Base-by-base conservation (phyloP, 1,140 invertebrate genomes). In the Drosophila subpulchrella region DNA sequence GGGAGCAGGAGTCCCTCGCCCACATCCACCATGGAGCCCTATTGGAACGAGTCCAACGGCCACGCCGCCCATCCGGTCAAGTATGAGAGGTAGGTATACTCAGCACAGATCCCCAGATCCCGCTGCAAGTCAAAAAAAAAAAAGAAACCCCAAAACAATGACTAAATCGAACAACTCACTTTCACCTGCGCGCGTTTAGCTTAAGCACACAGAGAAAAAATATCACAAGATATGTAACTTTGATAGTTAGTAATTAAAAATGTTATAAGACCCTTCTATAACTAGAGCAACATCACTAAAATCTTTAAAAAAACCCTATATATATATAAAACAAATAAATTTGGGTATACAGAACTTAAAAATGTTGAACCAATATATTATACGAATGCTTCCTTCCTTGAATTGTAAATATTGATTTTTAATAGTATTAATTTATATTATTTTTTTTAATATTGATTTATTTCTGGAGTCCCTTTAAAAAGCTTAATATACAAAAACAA, bases 21-120 rank as follows among this genome's bases (percentile, higher is more conserved):
- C 34, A 57, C 47, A 8, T 34, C 32, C 68, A 82, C 30, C 36
- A 92, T 92, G 91, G 91, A 92, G 68, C 90, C 89, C 58, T 92
- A 91, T 66, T 92, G 91, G 91, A 91, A 63, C 76, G 91, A 92
- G 68, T 56, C 91, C 15, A 92, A 92, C 62, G 91, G 91, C 72
- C 91, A 92, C 72, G 83, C 91, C 75, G 77, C 91, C 71, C 91
- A 92, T 88, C 81, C 91, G 75, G 91, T 92, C 66, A 92, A 92
- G 82, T 92, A 92, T 91, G 91, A 92, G 78, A 92, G 91, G 91
- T 92, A 88, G 85, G 91, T 91, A 90, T 86, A 76, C 44, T 34
- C 42, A 47, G 30, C 56, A 50, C 36, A 42, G 60, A 47, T 57
- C 63, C 24, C 24, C 58, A 38, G 39, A 42, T 36, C 20, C 38